phyloP scores from a whole-genome alignment of 2,888 invertebrate genomes.

The Drosophila ustulata region DNA sequence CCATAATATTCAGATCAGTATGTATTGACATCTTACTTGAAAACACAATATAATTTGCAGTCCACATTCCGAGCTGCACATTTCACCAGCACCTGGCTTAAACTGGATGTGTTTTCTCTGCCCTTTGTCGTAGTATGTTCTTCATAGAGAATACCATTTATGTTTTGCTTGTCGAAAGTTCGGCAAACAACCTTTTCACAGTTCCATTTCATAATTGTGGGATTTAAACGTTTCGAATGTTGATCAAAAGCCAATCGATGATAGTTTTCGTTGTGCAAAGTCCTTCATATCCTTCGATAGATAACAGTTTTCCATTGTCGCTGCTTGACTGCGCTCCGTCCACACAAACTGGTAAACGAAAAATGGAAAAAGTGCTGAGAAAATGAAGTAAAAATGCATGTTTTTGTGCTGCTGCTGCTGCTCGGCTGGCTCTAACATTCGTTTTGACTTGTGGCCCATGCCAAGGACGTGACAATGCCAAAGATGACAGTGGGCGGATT shows the following conservation, averaged over 20 bases:
- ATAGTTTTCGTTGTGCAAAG: conserved; percentile 12
- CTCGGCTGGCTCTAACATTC: conserved; percentile 25
- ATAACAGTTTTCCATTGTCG: conserved; percentile 27
- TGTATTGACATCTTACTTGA: too few relatives aligned
- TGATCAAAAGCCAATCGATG: conserved; percentile 27
- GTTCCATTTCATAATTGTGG: neutral
- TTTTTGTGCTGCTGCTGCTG: conserved; percentile 13
- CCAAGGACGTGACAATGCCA: conserved; percentile 66
- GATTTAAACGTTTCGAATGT: conserved; percentile 6
- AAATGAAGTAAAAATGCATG: conserved; percentile 48
- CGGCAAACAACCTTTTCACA: neutral
- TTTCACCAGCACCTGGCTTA: neutral
- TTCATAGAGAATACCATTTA: conserved; percentile 1
- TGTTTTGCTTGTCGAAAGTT: neutral
- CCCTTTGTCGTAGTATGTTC: neutral
- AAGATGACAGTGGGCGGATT: conserved; percentile 21
- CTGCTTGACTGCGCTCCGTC: conserved; percentile 4
- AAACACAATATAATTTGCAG: too few relatives aligned
- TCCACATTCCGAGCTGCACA: neutral
- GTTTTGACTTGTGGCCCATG: conserved; percentile 56
- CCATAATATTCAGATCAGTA: too few relatives aligned
- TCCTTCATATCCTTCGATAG: conserved; percentile 24
- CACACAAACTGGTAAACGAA: neutral
- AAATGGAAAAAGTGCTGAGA: neutral
- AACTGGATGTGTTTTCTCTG: neutral